A percentile compares a stretch with the other conserved stretches of the same genome.
phyloP scores from a whole-genome alignment of 2,113 vertebrate species.

The Cololabis saira region DNA sequence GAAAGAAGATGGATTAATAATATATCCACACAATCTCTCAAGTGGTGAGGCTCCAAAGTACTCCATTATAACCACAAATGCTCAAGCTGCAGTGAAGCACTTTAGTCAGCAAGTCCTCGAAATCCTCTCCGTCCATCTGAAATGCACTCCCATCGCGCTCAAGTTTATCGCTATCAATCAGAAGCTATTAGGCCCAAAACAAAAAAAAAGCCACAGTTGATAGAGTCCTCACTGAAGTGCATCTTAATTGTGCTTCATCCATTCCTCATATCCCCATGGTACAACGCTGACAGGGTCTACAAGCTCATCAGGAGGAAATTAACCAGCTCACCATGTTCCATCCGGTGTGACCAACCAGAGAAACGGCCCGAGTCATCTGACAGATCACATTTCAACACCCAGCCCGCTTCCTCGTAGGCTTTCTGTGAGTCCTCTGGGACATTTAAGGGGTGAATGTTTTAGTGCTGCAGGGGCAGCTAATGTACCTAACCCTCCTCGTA shows the following conservation, averaged over 20 bases:
- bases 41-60: conserved; percentile 61
- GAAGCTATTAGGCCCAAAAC: conserved; percentile 49
- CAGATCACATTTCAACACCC: conserved; percentile 35
- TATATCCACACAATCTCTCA: conserved; percentile 66
- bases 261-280: conserved; percentile 51
- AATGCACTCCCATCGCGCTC: conserved; percentile 57
- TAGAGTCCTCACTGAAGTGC: conserved; percentile 61
- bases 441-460: conserved; percentile 16
- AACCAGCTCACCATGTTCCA: conserved; percentile 56
- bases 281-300: conserved; percentile 51
- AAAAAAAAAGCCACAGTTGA: conserved; percentile 55
- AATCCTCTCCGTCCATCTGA: conserved; percentile 64
- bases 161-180: conserved; percentile 70
- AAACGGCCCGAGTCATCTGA: conserved; percentile 44
- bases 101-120: conserved; percentile 59
- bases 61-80: conserved; percentile 70
- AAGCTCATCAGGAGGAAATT: conserved; percentile 69
- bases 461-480: conserved; percentile 10
- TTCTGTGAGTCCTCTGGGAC: conserved; percentile 29
- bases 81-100: conserved; percentile 57
- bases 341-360: conserved; percentile 45
- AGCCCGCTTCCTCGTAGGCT: conserved; percentile 27
- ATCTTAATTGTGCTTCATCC: conserved; percentile 68
- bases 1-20: conserved; percentile 70
- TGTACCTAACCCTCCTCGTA: conserved; percentile 2